phyloP scores from a whole-genome alignment of 2,113 vertebrate genomes.

The Gymnocephalus cernua region DNA sequence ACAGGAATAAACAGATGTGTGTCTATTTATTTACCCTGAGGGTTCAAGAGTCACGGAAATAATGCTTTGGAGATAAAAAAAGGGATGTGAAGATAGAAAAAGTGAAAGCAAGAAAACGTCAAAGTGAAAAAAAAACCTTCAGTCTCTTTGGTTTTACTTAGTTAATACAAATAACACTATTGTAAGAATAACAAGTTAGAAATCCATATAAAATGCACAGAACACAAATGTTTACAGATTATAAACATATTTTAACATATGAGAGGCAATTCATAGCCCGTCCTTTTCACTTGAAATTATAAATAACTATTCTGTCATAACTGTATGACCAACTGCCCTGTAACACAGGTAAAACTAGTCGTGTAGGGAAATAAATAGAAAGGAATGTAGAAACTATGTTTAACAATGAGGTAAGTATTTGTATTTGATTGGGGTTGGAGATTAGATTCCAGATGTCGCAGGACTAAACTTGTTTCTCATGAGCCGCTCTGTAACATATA shows the following conservation, averaged over 20 bases:
- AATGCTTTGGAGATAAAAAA: background rate
- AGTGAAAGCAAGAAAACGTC: background rate
- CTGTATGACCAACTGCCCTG: background rate
- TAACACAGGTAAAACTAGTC: background rate
- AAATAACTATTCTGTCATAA: slow-evolving; percentile 10
- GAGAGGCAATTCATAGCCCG: background rate
- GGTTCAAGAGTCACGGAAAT: background rate
- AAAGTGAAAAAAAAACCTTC: background rate
- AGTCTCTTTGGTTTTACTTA: slow-evolving; percentile 11
- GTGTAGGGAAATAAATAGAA: slow-evolving; percentile 17
- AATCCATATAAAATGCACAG: slow-evolving; percentile 3
- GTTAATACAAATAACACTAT: slow-evolving; percentile 9
- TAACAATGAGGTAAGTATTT: slow-evolving; percentile 27
- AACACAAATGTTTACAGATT: background rate
- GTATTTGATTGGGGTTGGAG: background rate
- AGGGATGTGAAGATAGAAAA: background rate
- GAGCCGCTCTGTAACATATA: background rate
- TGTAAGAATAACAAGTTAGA: background rate
- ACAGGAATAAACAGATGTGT: background rate
- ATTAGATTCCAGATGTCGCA: slow-evolving; percentile 17
- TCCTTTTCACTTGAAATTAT: background rate
- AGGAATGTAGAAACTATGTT: slow-evolving; percentile 3
- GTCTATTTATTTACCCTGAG: background rate
- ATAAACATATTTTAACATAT: slow-evolving; percentile 13
- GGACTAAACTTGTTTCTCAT: background rate